phyloP scores from a whole-genome alignment of 2,113 vertebrate species.

The Shinisaurus crocodilurus region DNA sequence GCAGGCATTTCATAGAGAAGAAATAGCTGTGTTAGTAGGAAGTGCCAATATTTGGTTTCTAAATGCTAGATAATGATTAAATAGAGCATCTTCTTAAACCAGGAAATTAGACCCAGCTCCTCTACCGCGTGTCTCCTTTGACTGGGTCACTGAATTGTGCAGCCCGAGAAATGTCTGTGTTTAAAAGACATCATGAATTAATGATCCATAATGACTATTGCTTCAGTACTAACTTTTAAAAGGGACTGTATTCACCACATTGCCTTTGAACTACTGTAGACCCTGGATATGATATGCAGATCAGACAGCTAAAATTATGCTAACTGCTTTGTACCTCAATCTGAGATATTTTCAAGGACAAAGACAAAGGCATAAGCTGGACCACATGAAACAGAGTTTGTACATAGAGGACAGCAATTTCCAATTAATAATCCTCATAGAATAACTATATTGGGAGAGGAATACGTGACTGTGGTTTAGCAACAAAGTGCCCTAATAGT shows the following conservation, averaged over 20 bases:
- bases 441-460: neutral
- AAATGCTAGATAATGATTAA: slow-evolving; percentile 4
- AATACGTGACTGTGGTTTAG: neutral
- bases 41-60: neutral
- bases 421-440: slow-evolving; percentile 12
- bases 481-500: slow-evolving; percentile 7
- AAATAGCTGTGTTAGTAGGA: neutral
- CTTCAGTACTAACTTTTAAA: neutral
- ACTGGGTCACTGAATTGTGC: neutral
- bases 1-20: neutral
- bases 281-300: neutral
- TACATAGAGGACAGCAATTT: neutral
- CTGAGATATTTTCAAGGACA: slow-evolving; percentile 32
- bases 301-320: neutral
- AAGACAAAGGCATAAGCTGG: neutral
- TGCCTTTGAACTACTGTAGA: slow-evolving; percentile 10
- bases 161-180: slow-evolving; percentile 16
- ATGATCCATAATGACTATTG: slow-evolving; percentile 22
- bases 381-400: slow-evolving; percentile 5
- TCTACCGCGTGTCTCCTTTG: neutral
- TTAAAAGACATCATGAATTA: slow-evolving; percentile 33
- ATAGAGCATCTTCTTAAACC: neutral
- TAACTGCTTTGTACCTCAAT: slow-evolving; percentile 18
- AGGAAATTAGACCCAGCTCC: neutral
- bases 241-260: neutral